Percentiles rank a stretch among this genome's conserved stretches.
These are phyloP conservation scores for Campoletis raptor DNA, from an alignment of 2,888 invertebrate species.

Conservation along the genomic window DNA sequence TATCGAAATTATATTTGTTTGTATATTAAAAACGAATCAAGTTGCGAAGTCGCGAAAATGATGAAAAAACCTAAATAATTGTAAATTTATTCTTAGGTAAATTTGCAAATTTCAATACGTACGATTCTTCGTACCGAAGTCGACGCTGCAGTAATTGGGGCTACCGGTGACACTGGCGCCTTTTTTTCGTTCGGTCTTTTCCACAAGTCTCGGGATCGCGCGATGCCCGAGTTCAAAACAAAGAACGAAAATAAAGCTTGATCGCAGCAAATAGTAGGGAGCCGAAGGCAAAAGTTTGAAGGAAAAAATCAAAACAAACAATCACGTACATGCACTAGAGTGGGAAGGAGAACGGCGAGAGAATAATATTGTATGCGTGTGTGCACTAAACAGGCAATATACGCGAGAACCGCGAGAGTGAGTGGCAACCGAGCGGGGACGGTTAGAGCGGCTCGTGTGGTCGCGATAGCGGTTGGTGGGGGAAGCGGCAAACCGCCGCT, in stretches of 20 bases:
- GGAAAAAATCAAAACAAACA: not conserved
- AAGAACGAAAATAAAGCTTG: constrained; percentile 9
- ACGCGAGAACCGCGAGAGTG: not conserved
- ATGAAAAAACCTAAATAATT: not conserved
- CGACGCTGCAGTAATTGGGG: not conserved
- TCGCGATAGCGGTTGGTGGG: constrained; percentile 43
- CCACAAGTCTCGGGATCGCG: not conserved
- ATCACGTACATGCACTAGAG: not conserved
- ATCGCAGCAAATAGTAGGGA: constrained; percentile 9
- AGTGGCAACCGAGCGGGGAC: constrained; percentile 10
- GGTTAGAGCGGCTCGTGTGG: not conserved
- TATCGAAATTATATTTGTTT: not conserved
- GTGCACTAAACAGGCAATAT: not conserved
- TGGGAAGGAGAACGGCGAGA: not conserved
- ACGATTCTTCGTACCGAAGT: not conserved
- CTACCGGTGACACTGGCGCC: constrained; percentile 1
- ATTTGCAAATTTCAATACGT: not conserved
- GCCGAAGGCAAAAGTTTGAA: constrained; percentile 15
- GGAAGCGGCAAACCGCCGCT: constrained; percentile 72
- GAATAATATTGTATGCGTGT: constrained; percentile 1
- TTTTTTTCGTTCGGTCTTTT: not conserved
- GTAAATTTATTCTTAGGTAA: not conserved
- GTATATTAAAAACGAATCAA: too few relatives aligned
- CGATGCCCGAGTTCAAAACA: not conserved
- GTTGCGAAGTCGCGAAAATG: not conserved